phyloP scores from a whole-genome alignment of 2,888 invertebrate genomes.

The Patella ulyssiponensis region DNA sequence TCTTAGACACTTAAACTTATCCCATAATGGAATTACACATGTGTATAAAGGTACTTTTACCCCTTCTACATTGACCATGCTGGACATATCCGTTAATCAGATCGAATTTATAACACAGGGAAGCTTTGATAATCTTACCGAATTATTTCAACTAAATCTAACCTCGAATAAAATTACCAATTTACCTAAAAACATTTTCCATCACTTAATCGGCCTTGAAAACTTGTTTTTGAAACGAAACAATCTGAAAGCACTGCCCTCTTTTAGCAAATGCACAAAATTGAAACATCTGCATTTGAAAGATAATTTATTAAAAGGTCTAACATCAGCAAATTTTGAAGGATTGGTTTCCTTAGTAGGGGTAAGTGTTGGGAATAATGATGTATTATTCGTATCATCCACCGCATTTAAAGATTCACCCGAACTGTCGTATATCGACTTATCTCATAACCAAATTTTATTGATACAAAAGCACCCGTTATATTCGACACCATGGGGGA shows the following conservation, averaged over 20 bases:
- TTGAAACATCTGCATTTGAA: slow-evolving; percentile 44
- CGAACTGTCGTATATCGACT: not conserved
- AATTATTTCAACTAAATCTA: slow-evolving; percentile 34
- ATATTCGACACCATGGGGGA: not conserved
- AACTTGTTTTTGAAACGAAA: slow-evolving; percentile 41
- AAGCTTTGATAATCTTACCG: not conserved
- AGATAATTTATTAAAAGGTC: slow-evolving; percentile 37
- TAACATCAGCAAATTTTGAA: slow-evolving; percentile 43
- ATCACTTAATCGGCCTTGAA: slow-evolving; percentile 36
- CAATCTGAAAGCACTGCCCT: slow-evolving; percentile 35
- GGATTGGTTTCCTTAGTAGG: slow-evolving; percentile 28
- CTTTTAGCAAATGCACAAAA: slow-evolving; percentile 41
- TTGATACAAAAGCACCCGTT: not conserved
- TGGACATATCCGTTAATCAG: slow-evolving; percentile 16
- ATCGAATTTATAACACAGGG: not conserved
- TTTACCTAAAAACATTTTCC: slow-evolving; percentile 36
- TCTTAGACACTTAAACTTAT: slow-evolving; percentile 25
- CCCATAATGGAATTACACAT: slow-evolving; percentile 23
- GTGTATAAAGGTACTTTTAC: slow-evolving; percentile 19
- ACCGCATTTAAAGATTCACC: not conserved
- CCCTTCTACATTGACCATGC: slow-evolving; percentile 24
- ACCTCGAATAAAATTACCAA: slow-evolving; percentile 40
- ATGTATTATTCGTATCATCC: slow-evolving; percentile 36
- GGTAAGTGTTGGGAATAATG: slow-evolving; percentile 44
- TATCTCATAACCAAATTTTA: not conserved